Evolutionary conservation across 2,113 vertebrate species (phyloP).

Genomic region (Puntigrus tetrazona): DNA sequence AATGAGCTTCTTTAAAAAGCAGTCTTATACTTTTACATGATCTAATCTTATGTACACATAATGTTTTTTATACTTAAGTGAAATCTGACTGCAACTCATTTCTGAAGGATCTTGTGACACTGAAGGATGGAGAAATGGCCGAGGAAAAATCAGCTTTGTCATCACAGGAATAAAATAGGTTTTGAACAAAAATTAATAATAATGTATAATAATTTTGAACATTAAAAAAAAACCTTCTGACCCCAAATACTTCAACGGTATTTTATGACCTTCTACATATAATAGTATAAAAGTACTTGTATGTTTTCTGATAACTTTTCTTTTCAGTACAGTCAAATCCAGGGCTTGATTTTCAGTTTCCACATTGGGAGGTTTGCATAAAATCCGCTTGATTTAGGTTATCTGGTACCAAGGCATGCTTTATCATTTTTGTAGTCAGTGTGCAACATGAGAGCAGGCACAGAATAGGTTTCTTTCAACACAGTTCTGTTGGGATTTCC

Average conservation of each 20-base stretch:
- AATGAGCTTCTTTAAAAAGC: too few species aligned
- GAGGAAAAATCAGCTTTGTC: neutral
- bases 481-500: constrained; percentile 11
- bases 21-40: too few species aligned
- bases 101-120: neutral
- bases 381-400: neutral
- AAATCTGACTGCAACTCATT: neutral
- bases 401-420: neutral
- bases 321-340: neutral
- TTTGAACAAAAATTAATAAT: neutral
- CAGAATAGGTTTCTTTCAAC: constrained; percentile 15
- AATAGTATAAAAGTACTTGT: neutral
- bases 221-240: neutral
- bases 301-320: neutral
- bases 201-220: neutral
- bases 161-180: neutral
- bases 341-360: neutral
- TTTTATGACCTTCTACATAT: neutral
- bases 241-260: neutral
- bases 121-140: neutral
- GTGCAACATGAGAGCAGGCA: constrained; percentile 5
- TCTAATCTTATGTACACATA: too few species aligned
- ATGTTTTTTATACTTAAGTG: too few species aligned
- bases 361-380: neutral
- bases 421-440: neutral